These are phyloP conservation scores for Poicephalus meyeri DNA, from an alignment of 2,113 vertebrate species.

Conservation along the genomic window DNA sequence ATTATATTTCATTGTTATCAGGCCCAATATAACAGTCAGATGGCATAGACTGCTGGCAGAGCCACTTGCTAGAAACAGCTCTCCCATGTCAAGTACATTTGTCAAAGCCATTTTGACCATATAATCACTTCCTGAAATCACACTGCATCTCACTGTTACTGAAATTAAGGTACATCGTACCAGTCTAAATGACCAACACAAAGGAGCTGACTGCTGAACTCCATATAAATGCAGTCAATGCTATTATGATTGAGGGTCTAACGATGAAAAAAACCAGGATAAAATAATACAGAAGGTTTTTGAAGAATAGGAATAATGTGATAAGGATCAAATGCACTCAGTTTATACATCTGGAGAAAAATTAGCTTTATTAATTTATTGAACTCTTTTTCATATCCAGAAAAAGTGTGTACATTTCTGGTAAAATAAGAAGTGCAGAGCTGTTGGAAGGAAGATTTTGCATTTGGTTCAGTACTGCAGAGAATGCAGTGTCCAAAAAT, in stretches of 20 bases:
- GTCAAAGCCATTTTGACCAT: not conserved
- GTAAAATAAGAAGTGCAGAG: not conserved
- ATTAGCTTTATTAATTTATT: not conserved
- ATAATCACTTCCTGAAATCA: not conserved
- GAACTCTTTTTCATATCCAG: not conserved
- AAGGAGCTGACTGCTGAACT: not conserved
- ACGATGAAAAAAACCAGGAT: not conserved
- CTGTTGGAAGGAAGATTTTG: not conserved
- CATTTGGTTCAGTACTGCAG: not conserved
- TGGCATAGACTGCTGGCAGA: not conserved
- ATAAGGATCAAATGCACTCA: not conserved
- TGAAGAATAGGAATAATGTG: not conserved
- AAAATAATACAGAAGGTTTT: not conserved
- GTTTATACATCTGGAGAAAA: not conserved
- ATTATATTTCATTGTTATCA: constrained; percentile 16
- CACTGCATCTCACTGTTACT: not conserved
- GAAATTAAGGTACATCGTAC: not conserved
- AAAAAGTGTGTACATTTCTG: not conserved
- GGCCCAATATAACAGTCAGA: not conserved
- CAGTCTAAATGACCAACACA: not conserved
- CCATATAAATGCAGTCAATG: not conserved
- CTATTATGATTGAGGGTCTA: not conserved
- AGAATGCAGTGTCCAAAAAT: not conserved
- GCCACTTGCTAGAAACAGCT: not conserved
- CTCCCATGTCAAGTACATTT: not conserved